Base-by-base conservation (phyloP, 2,113 vertebrate species). In the Epinephelus moara region DNA sequence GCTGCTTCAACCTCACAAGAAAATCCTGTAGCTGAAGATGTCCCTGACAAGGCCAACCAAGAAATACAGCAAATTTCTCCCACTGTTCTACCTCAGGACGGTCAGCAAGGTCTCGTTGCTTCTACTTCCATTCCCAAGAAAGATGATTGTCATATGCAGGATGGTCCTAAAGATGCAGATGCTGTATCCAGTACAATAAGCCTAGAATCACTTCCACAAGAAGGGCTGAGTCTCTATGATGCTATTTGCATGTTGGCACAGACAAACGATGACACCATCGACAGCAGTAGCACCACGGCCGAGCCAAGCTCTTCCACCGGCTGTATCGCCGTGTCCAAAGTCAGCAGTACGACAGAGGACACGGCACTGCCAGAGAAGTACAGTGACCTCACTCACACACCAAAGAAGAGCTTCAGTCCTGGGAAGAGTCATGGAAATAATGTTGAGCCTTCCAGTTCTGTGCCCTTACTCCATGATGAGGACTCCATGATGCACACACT, bases 401-500 rank as follows among this genome's bases (percentile, higher is more conserved):
- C 90, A 0, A 90, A 74, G 47, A 91, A 89, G 75, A 79, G 13
- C 80, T 77, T 75, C 88, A 78, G 30, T 64, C 91, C 93, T 37
- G 93, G 94, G 12, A 88, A 94, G 75, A 92, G 90, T 61, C 84
- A 59, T 1, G 85, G 78, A 7, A 73, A 56, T 5, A 69, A 56
- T 9, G 10, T 30, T 0, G 80, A 90, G 75, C 81, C 88, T 27
- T 91, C 89, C 27, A 87, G 78, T 59, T 93, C 92, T 0, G 15
- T 85, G 67, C 78, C 90, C 0, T 27, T 93, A 13, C 25, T 83
- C 47, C 91, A 96, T n/a, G 98, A 99, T 87, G 98, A 99, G 47
- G 97, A 97, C 90, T 99, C 98, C 14, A 97, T 98, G 95, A 95
- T 98, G 91, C 95, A 95, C 82, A 97, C 97, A 50, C 90, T 99